Evolutionary conservation across 2,888 invertebrate species (phyloP), one percentile per base, ranked within the genome.

Genomic region (Acanthococcus lagerstroemiae): DNA sequence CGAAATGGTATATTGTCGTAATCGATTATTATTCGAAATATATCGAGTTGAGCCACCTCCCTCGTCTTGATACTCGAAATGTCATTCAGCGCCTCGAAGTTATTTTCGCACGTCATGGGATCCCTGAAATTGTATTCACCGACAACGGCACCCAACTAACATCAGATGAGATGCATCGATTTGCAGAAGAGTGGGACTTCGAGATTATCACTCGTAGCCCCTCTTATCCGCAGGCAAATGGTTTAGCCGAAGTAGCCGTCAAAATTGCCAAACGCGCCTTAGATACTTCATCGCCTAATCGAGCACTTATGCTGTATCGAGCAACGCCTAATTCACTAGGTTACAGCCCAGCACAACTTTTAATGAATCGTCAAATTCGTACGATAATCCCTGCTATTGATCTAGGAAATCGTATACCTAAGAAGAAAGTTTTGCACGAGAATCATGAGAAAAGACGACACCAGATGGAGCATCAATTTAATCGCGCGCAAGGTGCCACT

Each of bases 1-100:
- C 37, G 17, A 27, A 22, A 4, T 46, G 55, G 15, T 50, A 19
- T 50, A 5, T 66, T 15, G 19, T 66, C 3, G n/a, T 57, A 7
- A 26, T 48, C 17, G 50, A 50, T 6, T 66, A 66, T 24, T 66
- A 56, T 48, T 66, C 46, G 26, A 66, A 57, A 30, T 66, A 57
- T 30, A 21, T 56, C 1, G 66, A 66, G 6, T 26, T 66, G 19
- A 30, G 24, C 2, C 48, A 17, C 12, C 30, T 61, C 17, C 46
- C 27, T 6, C 25, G 12, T 21, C 21, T 52, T 9, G 37, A 61
- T 61, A 21, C 6, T 5, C n/a, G 25, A 5, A 26, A 15, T 15
- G 9, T 61, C 0, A 61, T 52, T 48, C 26, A 48, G 12, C 19
- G 30, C 4, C 25, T 61, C 12, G 22, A 50, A 7, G 15, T 22